A percentile compares a stretch with the other conserved stretches of the same genome.
Conservation (phyloP, 2,113 vertebrate species). For the rabbit (Oryctolagus cuniculus) region DNA sequence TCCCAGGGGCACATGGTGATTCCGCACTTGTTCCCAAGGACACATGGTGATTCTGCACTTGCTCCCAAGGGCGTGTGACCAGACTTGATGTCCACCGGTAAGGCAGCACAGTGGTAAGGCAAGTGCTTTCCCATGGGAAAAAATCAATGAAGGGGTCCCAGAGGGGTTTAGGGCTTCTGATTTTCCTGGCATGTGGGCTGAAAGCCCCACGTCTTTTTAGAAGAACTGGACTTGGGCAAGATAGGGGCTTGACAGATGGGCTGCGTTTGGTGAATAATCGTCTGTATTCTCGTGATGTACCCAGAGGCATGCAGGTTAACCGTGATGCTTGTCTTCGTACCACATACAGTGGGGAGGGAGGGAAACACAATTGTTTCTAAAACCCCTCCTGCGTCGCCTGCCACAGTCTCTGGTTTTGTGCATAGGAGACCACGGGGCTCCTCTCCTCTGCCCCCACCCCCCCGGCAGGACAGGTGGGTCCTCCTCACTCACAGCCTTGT, state of each 20-base stretch:
- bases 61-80: no score
- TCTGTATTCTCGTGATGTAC: background rate
- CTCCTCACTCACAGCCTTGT: no score
- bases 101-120: no score
- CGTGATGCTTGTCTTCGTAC: background rate
- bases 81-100: no score
- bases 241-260: background rate
- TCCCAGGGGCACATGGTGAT: background rate
- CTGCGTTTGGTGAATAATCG: background rate
- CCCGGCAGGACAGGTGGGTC: fast-evolving
- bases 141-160: background rate
- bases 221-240: fast-evolving
- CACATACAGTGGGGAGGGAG: background rate
- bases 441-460: background rate
- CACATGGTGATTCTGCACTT: no score
- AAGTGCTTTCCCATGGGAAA: no score
- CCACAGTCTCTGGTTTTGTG: background rate
- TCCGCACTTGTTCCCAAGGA: no score
- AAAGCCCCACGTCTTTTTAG: background rate
- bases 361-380: background rate
- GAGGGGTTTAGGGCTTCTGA: fast-evolving
- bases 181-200: background rate
- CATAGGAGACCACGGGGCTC: background rate
- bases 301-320: background rate
- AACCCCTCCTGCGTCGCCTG: background rate